Conservation (phyloP, 1,140 invertebrate species). For the Apis florea region DNA sequence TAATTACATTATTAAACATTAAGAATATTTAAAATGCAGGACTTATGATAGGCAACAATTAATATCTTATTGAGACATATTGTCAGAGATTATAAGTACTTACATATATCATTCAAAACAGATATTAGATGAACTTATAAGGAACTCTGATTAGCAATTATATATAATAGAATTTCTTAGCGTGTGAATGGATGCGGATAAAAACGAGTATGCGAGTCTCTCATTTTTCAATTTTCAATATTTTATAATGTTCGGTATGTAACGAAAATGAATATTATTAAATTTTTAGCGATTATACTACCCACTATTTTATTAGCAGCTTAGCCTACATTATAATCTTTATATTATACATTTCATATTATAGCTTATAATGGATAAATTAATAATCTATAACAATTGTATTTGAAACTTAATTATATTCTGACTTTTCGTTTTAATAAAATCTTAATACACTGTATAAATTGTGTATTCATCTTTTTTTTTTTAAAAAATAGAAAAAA, state of each 20-base stretch:
- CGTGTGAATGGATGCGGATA: conserved; percentile 57
- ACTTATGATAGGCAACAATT: conserved; percentile 23
- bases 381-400: conserved; percentile 65
- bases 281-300: conserved; percentile 60
- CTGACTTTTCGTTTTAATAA: conserved; percentile 73
- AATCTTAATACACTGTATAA: conserved; percentile 70
- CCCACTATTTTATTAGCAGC: conserved; percentile 62
- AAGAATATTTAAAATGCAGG: conserved; percentile 34
- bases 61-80: conserved; percentile 12
- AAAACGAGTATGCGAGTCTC: conserved; percentile 53
- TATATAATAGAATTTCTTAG: conserved; percentile 23
- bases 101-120: conserved; percentile 11
- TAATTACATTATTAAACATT: conserved; percentile 36
- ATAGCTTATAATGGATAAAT: conserved; percentile 73
- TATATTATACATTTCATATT: conserved; percentile 73
- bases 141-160: conserved; percentile 31
- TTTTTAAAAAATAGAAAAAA: neutral
- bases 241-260: conserved; percentile 64
- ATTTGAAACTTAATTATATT: conserved; percentile 70
- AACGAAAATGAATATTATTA: conserved; percentile 56
- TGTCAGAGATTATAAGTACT: conserved; percentile 24
- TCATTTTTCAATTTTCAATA: conserved; percentile 58
- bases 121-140: conserved; percentile 19
- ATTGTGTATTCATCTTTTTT: neutral
- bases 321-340: conserved; percentile 71